Percentiles rank a stretch among this genome's conserved stretches.
phyloP scores from a whole-genome alignment of 2,888 invertebrate species.

The Phortica magna region DNA sequence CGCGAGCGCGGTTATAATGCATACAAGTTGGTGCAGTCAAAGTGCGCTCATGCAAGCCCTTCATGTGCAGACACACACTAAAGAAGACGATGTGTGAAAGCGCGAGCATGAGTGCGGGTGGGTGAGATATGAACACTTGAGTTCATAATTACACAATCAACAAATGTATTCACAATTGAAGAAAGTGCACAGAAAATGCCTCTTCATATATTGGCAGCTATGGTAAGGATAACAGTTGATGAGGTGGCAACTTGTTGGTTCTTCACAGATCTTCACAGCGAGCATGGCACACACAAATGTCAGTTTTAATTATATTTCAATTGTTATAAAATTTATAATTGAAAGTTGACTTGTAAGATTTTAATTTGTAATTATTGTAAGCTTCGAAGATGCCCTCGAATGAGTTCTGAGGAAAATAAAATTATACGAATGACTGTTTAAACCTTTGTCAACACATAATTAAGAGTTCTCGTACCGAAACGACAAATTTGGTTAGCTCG shows the following conservation, averaged over 20 bases:
- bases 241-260: neutral
- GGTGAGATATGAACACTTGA: neutral
- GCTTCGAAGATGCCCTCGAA: too few relatives aligned
- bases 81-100: neutral
- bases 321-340: too few relatives aligned
- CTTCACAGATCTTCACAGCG: too few relatives aligned
- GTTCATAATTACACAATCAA: constrained; percentile 19
- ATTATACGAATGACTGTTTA: too few relatives aligned
- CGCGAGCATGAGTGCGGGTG: neutral
- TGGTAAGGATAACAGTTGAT: neutral
- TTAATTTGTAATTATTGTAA: too few relatives aligned
- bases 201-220: neutral
- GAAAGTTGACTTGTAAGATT: too few relatives aligned
- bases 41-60: constrained; percentile 9
- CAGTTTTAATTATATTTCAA: too few relatives aligned
- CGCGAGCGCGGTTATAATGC: neutral
- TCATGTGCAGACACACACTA: constrained; percentile 8
- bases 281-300: too few relatives aligned
- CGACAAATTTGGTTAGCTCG: too few relatives aligned
- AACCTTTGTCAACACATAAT: too few relatives aligned
- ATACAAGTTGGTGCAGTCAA: neutral
- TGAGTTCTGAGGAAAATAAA: too few relatives aligned
- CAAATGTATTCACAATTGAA: neutral
- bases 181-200: neutral
- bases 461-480: too few relatives aligned